Conservation (phyloP, 2,888 invertebrate species). For the Hermodice carunculata region DNA sequence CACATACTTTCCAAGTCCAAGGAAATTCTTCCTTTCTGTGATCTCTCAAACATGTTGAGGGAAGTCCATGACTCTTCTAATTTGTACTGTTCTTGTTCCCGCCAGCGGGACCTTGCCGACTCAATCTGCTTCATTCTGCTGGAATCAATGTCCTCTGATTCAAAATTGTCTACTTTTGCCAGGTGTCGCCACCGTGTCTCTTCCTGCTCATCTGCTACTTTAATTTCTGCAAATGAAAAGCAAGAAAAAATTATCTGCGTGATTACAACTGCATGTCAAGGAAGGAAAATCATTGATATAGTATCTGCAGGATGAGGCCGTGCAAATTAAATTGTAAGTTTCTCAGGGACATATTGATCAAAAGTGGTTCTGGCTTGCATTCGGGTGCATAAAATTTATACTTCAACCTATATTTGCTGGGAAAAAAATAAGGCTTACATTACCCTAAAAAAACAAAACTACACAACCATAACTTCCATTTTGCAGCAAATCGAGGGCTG, state of each 20-base stretch:
- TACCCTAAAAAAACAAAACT: too few relatives aligned
- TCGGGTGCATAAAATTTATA: too few relatives aligned
- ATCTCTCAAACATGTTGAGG: conserved; percentile 64
- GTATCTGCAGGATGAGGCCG: too few relatives aligned
- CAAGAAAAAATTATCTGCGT: too few relatives aligned
- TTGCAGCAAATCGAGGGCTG: too few relatives aligned
- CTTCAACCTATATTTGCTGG: too few relatives aligned
- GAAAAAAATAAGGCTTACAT: too few relatives aligned
- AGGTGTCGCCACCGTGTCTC: conserved; percentile 12
- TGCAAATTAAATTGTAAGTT: background rate
- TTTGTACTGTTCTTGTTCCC: conserved; percentile 51
- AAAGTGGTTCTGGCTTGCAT: too few relatives aligned
- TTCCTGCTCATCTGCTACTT: conserved; percentile 16
- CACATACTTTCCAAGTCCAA: conserved; percentile 63
- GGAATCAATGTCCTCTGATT: conserved; percentile 14
- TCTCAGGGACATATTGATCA: background rate
- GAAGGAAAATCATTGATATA: too few relatives aligned
- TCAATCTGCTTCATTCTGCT: conserved; percentile 64
- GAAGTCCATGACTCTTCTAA: conserved; percentile 69
- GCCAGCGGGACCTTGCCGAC: conserved; percentile 58
- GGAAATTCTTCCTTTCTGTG: conserved; percentile 66
- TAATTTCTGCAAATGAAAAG: conserved; percentile 1
- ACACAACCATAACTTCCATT: too few relatives aligned
- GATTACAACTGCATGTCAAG: too few relatives aligned
- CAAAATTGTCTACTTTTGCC: background rate